Percentiles rank a stretch among this genome's conserved stretches.
These are phyloP conservation scores for Eurystomus gularis DNA, from an alignment of 2,113 vertebrate genomes.

Conservation along the genomic window DNA sequence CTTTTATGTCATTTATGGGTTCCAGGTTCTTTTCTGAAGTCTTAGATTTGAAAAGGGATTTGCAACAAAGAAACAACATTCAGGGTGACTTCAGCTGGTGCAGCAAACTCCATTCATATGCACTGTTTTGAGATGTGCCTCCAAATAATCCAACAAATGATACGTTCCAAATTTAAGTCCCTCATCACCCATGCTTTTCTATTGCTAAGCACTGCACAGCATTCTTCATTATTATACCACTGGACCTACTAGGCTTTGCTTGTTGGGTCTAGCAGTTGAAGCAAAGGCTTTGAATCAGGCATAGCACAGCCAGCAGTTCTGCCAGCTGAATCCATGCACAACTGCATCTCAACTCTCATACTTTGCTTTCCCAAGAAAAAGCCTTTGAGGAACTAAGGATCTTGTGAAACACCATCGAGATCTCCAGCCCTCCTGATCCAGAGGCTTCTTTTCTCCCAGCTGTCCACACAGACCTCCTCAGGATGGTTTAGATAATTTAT, in stretches of 20 bases:
- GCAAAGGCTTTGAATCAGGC: not conserved
- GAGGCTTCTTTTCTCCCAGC: not conserved
- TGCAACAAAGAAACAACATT: slow-evolving; percentile 35
- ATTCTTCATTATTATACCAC: not conserved
- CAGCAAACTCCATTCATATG: slow-evolving; percentile 33
- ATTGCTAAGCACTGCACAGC: not conserved
- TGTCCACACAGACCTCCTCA: not conserved
- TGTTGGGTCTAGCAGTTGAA: not conserved
- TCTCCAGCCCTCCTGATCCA: not conserved
- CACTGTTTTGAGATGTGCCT: slow-evolving; percentile 38
- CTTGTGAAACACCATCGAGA: not conserved
- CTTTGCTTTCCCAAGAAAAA: not conserved
- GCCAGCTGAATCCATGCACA: not conserved
- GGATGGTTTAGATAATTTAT: not conserved
- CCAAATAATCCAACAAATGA: slow-evolving; percentile 56
- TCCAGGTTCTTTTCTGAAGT: slow-evolving; percentile 43
- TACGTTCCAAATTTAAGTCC: slow-evolving; percentile 43
- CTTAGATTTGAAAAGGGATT: slow-evolving; percentile 33
- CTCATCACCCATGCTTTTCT: slow-evolving; percentile 37
- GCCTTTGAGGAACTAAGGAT: not conserved
- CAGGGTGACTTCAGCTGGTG: slow-evolving; percentile 58
- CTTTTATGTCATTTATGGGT: slow-evolving; percentile 11
- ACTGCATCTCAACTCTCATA: not conserved
- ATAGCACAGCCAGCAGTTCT: not conserved
- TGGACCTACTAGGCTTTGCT: not conserved